Conservation (phyloP, 1,140 invertebrate genomes). For the Camponotus vicinus region DNA sequence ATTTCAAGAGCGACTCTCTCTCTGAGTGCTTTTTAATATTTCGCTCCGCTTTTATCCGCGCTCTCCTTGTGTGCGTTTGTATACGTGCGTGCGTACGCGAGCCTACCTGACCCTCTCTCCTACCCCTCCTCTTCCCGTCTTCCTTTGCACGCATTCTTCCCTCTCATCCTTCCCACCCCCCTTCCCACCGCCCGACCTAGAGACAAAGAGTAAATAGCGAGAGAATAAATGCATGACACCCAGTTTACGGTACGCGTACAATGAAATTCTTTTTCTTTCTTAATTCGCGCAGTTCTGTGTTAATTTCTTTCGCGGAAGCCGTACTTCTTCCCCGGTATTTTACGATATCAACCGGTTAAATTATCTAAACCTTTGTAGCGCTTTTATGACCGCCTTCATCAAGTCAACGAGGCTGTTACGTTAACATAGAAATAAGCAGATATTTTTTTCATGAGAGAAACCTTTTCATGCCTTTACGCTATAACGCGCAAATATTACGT, state of each 20-base stretch:
- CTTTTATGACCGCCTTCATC: constrained; percentile 19
- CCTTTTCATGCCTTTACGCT: not conserved
- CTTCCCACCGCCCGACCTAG: not conserved
- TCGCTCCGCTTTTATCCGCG: constrained; percentile 9
- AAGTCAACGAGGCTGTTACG: constrained; percentile 16
- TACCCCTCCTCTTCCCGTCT: too few relatives aligned
- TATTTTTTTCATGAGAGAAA: not conserved
- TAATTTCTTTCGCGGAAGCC: constrained; percentile 23
- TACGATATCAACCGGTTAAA: constrained; percentile 24
- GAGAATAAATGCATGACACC: constrained; percentile 62
- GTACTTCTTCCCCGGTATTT: constrained; percentile 1
- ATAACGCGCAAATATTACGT: not conserved
- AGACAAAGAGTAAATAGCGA: constrained; percentile 67
- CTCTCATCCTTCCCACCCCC: not conserved
- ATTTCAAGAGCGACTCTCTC: constrained; percentile 34
- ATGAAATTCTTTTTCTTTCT: constrained; percentile 52
- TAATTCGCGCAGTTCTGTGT: constrained; percentile 19
- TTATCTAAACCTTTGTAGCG: not conserved
- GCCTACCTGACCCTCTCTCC: not conserved
- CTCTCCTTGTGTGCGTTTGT: not conserved
- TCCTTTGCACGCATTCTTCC: constrained; percentile 5
- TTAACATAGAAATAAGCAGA: constrained; percentile 46
- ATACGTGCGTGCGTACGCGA: not conserved
- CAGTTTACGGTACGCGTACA: constrained; percentile 27
- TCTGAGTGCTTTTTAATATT: constrained; percentile 61